Conservation (phyloP, 2,888 invertebrate species). For the Bombylius discolor region DNA sequence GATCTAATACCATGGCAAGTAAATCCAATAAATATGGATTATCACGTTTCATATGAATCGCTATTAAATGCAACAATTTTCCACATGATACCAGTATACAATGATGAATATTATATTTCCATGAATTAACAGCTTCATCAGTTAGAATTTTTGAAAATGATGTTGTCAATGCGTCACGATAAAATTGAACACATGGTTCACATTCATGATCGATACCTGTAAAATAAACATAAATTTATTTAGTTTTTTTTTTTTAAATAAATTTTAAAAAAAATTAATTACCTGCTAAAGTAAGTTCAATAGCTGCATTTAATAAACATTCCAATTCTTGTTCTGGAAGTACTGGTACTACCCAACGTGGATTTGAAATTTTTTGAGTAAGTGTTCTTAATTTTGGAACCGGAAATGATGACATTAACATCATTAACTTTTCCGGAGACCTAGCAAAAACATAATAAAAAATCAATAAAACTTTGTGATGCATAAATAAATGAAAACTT, state of each 20-base stretch:
- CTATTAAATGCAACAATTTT: constrained; percentile 83
- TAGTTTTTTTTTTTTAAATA: not conserved
- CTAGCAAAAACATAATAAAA: constrained; percentile 15
- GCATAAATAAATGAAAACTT: not conserved
- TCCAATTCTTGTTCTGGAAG: constrained; percentile 92
- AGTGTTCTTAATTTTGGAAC: constrained; percentile 72
- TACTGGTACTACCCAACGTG: constrained; percentile 95
- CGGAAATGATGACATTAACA: constrained; percentile 52
- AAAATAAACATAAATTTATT: not conserved
- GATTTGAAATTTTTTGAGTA: constrained; percentile 92
- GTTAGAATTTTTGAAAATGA: constrained; percentile 95
- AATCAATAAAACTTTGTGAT: no score
- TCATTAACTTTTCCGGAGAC: constrained; percentile 33
- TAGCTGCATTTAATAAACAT: constrained; percentile 76
- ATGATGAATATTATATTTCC: constrained; percentile 94
- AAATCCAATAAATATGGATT: constrained; percentile 87
- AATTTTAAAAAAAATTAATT: constrained; percentile 9
- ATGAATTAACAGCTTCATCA: constrained; percentile 93
- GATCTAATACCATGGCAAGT: constrained; percentile 86
- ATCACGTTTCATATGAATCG: constrained; percentile 76
- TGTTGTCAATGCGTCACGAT: constrained; percentile 82
- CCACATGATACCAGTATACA: constrained; percentile 90
- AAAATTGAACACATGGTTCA: constrained; percentile 86
- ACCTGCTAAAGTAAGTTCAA: constrained; percentile 76
- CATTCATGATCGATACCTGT: constrained; percentile 76